These are phyloP conservation scores for Rhingia campestris DNA, from an alignment of 2,888 invertebrate genomes.

Conservation along the genomic window DNA sequence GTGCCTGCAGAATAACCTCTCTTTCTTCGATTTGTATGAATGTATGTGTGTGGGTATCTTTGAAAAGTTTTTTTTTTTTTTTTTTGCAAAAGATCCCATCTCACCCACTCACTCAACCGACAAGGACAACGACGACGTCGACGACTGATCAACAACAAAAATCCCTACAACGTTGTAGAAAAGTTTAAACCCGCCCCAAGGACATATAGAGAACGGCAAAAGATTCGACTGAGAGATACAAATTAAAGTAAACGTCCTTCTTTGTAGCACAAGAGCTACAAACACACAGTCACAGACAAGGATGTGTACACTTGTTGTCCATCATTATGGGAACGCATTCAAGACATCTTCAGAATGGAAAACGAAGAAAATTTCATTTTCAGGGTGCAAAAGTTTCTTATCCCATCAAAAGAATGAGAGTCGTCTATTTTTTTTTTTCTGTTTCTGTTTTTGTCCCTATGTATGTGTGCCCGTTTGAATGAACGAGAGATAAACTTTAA, in stretches of 20 bases:
- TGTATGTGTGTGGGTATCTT: conserved; percentile 2
- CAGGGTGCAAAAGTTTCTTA: conserved; percentile 66
- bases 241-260: conserved; percentile 72
- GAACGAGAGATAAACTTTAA: conserved; percentile 48
- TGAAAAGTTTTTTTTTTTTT: conserved; percentile 3
- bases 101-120: background rate
- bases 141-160: conserved; percentile 49
- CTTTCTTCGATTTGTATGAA: background rate
- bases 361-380: conserved; percentile 58
- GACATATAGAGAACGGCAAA: conserved; percentile 53
- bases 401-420: conserved; percentile 58
- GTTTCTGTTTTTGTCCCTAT: background rate
- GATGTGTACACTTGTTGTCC: conserved; percentile 66
- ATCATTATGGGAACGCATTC: conserved; percentile 68
- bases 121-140: background rate
- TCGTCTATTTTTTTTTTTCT: conserved; percentile 10
- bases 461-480: conserved; percentile 2
- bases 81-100: conserved; percentile 34
- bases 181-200: conserved; percentile 69
- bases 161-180: conserved; percentile 54
- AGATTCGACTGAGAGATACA: conserved; percentile 65
- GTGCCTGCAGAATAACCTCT: background rate
- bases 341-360: conserved; percentile 36
- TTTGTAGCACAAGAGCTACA: conserved; percentile 32
- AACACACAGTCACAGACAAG: background rate